Conservation (phyloP, 1,140 invertebrate species). For the Notospermus geniculatus region DNA sequence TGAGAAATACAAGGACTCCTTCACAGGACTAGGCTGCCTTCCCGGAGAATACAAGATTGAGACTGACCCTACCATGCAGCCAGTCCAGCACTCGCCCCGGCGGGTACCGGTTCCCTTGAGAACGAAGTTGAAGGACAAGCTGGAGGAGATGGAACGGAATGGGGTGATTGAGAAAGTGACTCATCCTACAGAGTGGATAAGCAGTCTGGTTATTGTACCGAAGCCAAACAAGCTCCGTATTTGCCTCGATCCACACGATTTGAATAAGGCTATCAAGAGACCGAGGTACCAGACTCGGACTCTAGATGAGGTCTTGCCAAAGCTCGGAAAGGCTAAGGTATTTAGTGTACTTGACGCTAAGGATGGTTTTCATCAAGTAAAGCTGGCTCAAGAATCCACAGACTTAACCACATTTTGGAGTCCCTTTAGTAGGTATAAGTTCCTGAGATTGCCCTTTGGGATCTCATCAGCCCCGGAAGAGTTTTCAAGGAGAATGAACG, state of each 20-base stretch:
- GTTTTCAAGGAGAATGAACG: constrained; percentile 15
- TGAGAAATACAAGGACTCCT: no score
- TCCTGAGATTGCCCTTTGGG: constrained; percentile 19
- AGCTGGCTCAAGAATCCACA: constrained; percentile 10
- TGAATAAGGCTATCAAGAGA: constrained; percentile 27
- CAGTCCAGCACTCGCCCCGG: constrained; percentile 19
- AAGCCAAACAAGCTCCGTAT: constrained; percentile 26
- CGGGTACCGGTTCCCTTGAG: constrained; percentile 15
- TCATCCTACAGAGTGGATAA: constrained; percentile 28
- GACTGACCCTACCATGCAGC: constrained; percentile 12
- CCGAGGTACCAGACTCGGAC: constrained; percentile 23
- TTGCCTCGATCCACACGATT: constrained; percentile 29
- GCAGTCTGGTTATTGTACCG: constrained; percentile 18
- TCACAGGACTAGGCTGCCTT: constrained; percentile 7
- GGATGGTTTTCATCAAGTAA: constrained; percentile 21
- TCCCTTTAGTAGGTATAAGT: constrained; percentile 13
- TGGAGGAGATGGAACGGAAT: constrained; percentile 21
- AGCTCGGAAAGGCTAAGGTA: constrained; percentile 18
- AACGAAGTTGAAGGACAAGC: constrained; percentile 8
- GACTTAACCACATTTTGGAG: not conserved
- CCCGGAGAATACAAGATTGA: constrained; percentile 20
- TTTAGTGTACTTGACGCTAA: constrained; percentile 22
- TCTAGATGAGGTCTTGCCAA: constrained; percentile 15
- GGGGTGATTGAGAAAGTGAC: constrained; percentile 22
- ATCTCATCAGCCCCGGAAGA: constrained; percentile 25